A percentile compares a stretch with the other conserved stretches of the same genome.
These are phyloP conservation scores for Bombus affinis DNA, from an alignment of 1,140 invertebrate species.

Conservation along the genomic window DNA sequence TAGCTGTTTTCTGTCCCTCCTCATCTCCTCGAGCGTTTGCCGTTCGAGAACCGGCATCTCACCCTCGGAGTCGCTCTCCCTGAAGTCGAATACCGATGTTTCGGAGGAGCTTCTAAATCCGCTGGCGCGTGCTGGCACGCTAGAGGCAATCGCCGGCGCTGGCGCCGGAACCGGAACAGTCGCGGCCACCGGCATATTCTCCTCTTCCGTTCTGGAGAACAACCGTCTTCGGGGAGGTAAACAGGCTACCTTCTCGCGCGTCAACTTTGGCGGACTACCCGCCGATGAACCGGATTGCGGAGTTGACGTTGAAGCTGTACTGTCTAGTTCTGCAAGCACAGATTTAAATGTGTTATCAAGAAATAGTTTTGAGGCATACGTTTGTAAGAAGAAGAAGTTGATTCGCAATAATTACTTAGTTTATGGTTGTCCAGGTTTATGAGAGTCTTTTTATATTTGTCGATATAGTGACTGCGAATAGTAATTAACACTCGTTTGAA, in stretches of 20 bases:
- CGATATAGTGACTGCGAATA: no score
- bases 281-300: constrained; percentile 76
- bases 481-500: no score
- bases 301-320: constrained; percentile 75
- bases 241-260: constrained; percentile 77
- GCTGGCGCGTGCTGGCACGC: constrained; percentile 79
- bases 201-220: constrained; percentile 83
- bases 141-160: constrained; percentile 60
- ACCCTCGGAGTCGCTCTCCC: constrained; percentile 84
- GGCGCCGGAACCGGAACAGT: constrained; percentile 64
- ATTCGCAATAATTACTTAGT: no score
- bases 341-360: neutral
- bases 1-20: constrained; percentile 82
- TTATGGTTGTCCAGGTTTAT: no score
- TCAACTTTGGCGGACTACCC: constrained; percentile 82
- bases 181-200: constrained; percentile 72
- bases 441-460: no score
- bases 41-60: constrained; percentile 85
- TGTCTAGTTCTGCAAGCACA: constrained; percentile 67
- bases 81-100: constrained; percentile 86
- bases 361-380: neutral
- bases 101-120: constrained; percentile 85
- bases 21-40: constrained; percentile 84
- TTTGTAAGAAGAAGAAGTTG: no score
- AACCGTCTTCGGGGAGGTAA: constrained; percentile 79